Percentiles rank a stretch among this genome's conserved stretches.
Conservation (phyloP, 2,797 vertebrate species). For the Oryzias sinensis region DNA sequence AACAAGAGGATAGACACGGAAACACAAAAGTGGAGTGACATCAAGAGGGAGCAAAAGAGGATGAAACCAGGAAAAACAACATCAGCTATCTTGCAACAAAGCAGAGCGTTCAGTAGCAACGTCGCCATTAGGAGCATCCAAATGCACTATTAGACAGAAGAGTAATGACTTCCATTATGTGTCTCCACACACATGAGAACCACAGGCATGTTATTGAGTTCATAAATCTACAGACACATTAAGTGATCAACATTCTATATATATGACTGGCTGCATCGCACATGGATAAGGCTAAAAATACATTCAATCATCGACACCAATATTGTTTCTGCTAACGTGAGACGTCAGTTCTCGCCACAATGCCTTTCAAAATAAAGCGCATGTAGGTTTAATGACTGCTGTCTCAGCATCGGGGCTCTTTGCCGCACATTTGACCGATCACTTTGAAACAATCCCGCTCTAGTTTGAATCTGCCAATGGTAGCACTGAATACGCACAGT, state of each 20-base stretch:
- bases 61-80: conserved; percentile 10
- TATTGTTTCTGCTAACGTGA: too few relatives aligned
- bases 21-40: conserved; percentile 36
- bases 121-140: conserved; percentile 51
- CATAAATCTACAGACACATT: conserved; percentile 43
- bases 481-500: too few relatives aligned
- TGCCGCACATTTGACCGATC: too few relatives aligned
- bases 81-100: conserved; percentile 23
- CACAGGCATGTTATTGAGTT: conserved; percentile 40
- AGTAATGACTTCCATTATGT: conserved; percentile 57
- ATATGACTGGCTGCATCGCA: conserved; percentile 12
- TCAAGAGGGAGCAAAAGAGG: not conserved
- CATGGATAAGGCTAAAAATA: conserved; percentile 11
- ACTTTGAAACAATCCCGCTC: too few relatives aligned
- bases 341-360: too few relatives aligned
- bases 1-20: conserved; percentile 16
- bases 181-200: conserved; percentile 36
- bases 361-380: too few relatives aligned
- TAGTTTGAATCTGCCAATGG: too few relatives aligned
- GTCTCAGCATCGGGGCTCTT: too few relatives aligned
- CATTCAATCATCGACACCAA: conserved; percentile 10
- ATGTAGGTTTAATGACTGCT: too few relatives aligned
- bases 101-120: conserved; percentile 28
- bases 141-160: conserved; percentile 47
- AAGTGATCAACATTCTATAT: conserved; percentile 37